Percentiles rank a stretch among this genome's conserved stretches.
Evolutionary conservation across 1,140 invertebrate genomes (phyloP).

Genomic region (Samia ricini): DNA sequence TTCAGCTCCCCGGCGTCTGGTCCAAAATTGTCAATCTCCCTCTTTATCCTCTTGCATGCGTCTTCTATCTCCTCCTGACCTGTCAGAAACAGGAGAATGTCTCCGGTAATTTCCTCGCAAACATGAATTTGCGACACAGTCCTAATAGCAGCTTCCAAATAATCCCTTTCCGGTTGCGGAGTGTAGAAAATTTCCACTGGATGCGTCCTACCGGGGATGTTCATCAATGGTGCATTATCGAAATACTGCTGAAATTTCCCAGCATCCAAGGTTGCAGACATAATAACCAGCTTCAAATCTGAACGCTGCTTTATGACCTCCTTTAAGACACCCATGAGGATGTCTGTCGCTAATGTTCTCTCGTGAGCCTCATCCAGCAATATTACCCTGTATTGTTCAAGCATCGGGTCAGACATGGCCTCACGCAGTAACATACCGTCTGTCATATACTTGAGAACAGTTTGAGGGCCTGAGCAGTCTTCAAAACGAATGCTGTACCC

Average conservation of each 20-base stretch:
- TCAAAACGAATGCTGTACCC: constrained; percentile 99
- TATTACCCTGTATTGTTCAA: constrained; percentile 97
- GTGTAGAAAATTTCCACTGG: constrained; percentile 96
- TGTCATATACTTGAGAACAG: constrained; percentile 97
- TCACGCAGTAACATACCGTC: constrained; percentile 99
- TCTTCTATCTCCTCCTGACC: constrained; percentile 98
- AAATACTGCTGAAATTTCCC: constrained; percentile 99
- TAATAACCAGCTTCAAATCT: constrained; percentile 98
- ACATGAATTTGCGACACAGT: constrained; percentile 99
- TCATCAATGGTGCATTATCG: constrained; percentile 98
- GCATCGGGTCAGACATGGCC: constrained; percentile 99
- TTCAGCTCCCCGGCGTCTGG: constrained; percentile 98
- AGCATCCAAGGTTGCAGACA: constrained; percentile 99
- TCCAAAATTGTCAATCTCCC: constrained; percentile 97
- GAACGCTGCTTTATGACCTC: constrained; percentile 96
- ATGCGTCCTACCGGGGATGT: constrained; percentile 87
- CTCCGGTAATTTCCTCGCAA: constrained; percentile 97
- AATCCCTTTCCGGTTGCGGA: constrained; percentile 98
- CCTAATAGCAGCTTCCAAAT: constrained; percentile 98
- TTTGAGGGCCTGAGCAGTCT: constrained; percentile 97
- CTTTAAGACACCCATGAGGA: constrained; percentile 98
- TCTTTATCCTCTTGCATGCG: constrained; percentile 98
- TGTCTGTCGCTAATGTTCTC: constrained; percentile 97
- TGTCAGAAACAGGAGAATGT: constrained; percentile 97
- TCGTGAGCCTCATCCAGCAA: constrained; percentile 99